Evolutionary conservation across 2,888 invertebrate genomes (phyloP).

Genomic region (Habroteleia sp.): DNA sequence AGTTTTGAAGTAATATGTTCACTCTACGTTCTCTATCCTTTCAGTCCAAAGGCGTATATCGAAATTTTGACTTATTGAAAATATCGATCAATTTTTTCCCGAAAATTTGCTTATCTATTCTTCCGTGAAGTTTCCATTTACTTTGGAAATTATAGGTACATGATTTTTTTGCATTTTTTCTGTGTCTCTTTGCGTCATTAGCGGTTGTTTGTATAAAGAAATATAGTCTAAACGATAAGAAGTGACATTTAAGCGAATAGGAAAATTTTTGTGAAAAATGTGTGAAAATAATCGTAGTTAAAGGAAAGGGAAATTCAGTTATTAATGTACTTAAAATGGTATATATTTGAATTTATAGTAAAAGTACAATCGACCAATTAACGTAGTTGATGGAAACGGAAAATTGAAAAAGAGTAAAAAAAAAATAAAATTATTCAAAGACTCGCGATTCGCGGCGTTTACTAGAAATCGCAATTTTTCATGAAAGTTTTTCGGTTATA

Average conservation of each 20-base stretch:
- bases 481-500: constrained; percentile 55
- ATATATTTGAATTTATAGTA: constrained; percentile 20
- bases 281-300: constrained; percentile 31
- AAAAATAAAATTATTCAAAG: constrained; percentile 1
- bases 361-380: constrained; percentile 27
- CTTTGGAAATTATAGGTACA: constrained; percentile 15
- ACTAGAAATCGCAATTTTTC: constrained; percentile 52
- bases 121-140: constrained; percentile 32
- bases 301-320: constrained; percentile 35
- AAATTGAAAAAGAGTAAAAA: constrained; percentile 1
- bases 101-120: constrained; percentile 46
- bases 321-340: constrained; percentile 47
- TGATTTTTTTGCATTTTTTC: constrained; percentile 12
- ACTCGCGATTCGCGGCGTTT: constrained; percentile 36
- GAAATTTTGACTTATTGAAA: too few species aligned
- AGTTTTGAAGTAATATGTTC: constrained; percentile 39
- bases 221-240: constrained; percentile 42
- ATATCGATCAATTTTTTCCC: too few species aligned
- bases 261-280: constrained; percentile 58
- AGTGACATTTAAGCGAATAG: constrained; percentile 35
- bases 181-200: constrained; percentile 43
- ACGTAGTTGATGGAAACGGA: constrained; percentile 4
- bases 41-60: constrained; percentile 16
- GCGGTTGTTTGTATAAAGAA: constrained; percentile 52
- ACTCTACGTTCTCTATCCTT: constrained; percentile 45